Conservation (phyloP, 2,797 vertebrate genomes). For the Stomatorhinus walkeri region DNA sequence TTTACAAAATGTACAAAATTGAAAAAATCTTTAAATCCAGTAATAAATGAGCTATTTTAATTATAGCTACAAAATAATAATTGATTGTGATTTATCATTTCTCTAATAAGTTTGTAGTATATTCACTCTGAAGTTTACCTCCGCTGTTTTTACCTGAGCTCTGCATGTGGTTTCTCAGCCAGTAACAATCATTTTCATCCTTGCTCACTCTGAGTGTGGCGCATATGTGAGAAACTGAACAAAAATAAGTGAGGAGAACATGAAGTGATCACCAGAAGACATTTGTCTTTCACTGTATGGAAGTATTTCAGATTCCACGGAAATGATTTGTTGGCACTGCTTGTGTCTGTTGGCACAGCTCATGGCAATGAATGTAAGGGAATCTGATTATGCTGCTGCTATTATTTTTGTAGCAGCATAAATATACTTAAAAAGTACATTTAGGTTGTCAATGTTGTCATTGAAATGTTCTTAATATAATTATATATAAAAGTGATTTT, state of each 20-base stretch:
- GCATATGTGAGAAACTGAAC: neutral
- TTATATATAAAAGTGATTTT: neutral
- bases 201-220: neutral
- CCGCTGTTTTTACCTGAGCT: neutral
- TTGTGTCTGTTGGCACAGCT: neutral
- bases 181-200: neutral
- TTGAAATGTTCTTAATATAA: neutral
- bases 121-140: neutral
- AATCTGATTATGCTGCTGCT: neutral
- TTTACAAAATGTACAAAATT: neutral
- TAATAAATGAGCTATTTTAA: neutral
- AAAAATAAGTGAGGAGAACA: neutral
- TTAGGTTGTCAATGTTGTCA: neutral
- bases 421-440: neutral
- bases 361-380: neutral
- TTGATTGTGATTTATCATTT: neutral
- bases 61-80: neutral
- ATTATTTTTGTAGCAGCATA: neutral
- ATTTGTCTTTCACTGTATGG: neutral
- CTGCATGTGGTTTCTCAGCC: neutral
- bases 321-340: neutral
- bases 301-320: neutral
- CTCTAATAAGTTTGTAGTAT: neutral
- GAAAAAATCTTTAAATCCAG: neutral
- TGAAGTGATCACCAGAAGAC: neutral